Percentiles rank a stretch among this genome's conserved stretches.
Conservation (phyloP, 2,888 invertebrate genomes). For the Orchesella flavescens region DNA sequence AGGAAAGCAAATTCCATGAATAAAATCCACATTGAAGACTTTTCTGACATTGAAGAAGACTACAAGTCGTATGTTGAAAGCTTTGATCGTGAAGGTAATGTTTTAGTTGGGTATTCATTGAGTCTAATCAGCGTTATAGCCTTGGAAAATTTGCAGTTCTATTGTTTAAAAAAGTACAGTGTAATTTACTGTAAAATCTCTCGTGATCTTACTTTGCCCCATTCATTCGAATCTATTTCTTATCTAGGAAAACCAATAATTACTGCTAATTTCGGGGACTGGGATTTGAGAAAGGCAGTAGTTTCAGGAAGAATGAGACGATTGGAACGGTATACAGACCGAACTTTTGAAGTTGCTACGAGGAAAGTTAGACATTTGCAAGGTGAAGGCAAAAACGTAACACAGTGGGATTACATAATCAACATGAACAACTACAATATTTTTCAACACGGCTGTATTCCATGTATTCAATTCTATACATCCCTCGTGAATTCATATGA, state of each 20-base stretch:
- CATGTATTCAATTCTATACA: constrained; percentile 15
- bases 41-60: constrained; percentile 24
- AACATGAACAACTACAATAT: constrained; percentile 55
- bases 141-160: no score
- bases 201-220: neutral
- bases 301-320: constrained; percentile 23
- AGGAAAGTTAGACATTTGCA: constrained; percentile 35
- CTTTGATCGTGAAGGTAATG: constrained; percentile 41
- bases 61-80: constrained; percentile 5
- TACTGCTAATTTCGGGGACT: constrained; percentile 44
- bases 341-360: constrained; percentile 38
- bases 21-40: constrained; percentile 30
- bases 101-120: no score
- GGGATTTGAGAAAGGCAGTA: constrained; percentile 40
- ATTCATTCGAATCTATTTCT: neutral
- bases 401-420: constrained; percentile 42
- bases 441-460: constrained; percentile 40
- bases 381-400: constrained; percentile 34
- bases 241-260: constrained; percentile 27
- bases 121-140: no score
- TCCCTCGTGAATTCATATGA: constrained; percentile 27
- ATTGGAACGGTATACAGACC: constrained; percentile 39
- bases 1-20: constrained; percentile 33
- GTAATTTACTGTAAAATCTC: no score
- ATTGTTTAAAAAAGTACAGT: no score